Percentiles rank a stretch among this genome's conserved stretches.
Conservation (phyloP, 1,140 invertebrate species). For the Leptopilina clavipes region DNA sequence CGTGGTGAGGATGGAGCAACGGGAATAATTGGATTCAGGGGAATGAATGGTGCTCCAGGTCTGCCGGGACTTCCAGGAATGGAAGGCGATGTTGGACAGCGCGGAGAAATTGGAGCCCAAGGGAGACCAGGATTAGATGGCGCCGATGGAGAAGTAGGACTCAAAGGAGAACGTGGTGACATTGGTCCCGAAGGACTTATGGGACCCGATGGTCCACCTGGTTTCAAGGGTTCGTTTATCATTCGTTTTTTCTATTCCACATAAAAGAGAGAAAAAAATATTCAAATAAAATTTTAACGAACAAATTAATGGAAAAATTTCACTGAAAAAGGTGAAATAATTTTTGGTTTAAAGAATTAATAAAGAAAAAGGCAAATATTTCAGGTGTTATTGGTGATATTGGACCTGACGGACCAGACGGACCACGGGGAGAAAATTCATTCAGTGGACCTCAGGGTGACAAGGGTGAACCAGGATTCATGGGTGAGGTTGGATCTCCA, state of each 20-base stretch:
- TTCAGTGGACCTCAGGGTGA: constrained; percentile 82
- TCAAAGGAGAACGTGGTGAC: constrained; percentile 78
- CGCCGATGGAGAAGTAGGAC: constrained; percentile 71
- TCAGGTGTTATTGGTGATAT: constrained; percentile 61
- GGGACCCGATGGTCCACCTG: constrained; percentile 73
- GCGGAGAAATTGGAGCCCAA: constrained; percentile 65
- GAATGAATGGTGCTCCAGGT: constrained; percentile 72
- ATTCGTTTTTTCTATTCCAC: background rate
- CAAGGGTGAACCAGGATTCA: constrained; percentile 74
- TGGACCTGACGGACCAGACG: constrained; percentile 68
- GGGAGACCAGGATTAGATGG: constrained; percentile 75
- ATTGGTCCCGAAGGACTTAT: constrained; percentile 71
- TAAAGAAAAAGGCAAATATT: background rate
- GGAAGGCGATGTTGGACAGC: constrained; percentile 72
- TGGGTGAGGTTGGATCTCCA: constrained; percentile 69
- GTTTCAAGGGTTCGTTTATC: constrained; percentile 65
- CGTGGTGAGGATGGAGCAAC: constrained; percentile 77
- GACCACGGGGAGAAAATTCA: constrained; percentile 73
- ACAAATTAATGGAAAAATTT: no score
- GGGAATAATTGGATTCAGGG: constrained; percentile 75
- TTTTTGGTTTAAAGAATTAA: background rate
- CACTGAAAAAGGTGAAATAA: no score
- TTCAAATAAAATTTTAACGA: no score
- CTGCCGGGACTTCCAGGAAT: constrained; percentile 74
- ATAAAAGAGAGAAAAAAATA: background rate